Evolutionary conservation across 1,140 invertebrate species (phyloP).

Genomic region (Cyclina sinensis): DNA sequence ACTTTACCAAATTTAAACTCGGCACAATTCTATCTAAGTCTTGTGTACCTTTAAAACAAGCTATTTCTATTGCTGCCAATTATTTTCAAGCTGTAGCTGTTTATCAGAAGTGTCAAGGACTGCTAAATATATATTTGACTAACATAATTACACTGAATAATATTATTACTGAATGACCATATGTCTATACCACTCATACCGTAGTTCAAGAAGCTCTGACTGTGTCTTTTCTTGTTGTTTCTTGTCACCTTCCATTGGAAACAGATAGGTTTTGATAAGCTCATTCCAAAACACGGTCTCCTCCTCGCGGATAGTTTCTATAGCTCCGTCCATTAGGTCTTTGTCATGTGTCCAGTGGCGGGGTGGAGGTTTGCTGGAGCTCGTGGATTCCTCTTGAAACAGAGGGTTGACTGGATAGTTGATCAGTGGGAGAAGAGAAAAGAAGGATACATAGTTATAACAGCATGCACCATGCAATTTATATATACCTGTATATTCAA

Average conservation of each 20-base stretch:
- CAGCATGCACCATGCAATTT: constrained; percentile 19
- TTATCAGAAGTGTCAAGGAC: too few species aligned
- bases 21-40: too few species aligned
- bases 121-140: too few species aligned
- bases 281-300: constrained; percentile 76
- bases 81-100: too few species aligned
- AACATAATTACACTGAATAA: too few species aligned
- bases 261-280: constrained; percentile 78
- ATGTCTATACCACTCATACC: constrained; percentile 11
- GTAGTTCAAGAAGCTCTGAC: constrained; percentile 95
- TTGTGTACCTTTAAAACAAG: too few species aligned
- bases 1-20: too few species aligned
- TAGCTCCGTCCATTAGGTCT: constrained; percentile 69
- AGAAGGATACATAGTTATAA: neutral
- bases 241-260: constrained; percentile 77
- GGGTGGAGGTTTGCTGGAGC: constrained; percentile 5
- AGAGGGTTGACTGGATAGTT: constrained; percentile 59
- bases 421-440: neutral
- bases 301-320: constrained; percentile 89
- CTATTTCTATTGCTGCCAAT: too few species aligned
- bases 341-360: constrained; percentile 47
- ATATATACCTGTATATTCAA: too few species aligned
- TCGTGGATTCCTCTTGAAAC: constrained; percentile 58
- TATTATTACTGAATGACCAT: too few species aligned
- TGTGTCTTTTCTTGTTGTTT: constrained; percentile 86